These are phyloP conservation scores for Drosophila diplacantha DNA, from an alignment of 2,888 invertebrate species.

Conservation along the genomic window DNA sequence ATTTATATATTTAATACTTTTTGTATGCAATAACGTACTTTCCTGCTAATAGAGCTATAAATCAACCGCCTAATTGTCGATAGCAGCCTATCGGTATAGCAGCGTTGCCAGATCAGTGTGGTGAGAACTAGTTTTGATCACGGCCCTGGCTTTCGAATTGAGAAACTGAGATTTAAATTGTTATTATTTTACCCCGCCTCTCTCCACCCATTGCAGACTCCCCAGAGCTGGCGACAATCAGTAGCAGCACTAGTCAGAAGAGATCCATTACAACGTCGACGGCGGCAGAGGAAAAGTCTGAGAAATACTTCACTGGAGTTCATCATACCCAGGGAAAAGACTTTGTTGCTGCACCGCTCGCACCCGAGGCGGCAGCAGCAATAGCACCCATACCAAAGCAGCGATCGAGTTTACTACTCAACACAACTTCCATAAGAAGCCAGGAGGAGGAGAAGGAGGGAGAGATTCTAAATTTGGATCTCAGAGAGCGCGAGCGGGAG, in stretches of 20 bases:
- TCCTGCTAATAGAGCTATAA: background rate
- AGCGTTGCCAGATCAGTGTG: slow-evolving; percentile 5
- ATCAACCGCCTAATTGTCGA: background rate
- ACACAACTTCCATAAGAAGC: slow-evolving; percentile 39
- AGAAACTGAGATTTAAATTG: background rate
- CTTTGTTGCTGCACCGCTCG: slow-evolving; percentile 44
- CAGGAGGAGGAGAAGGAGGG: slow-evolving; percentile 42
- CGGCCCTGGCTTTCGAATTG: slow-evolving; percentile 8
- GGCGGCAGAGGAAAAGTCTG: slow-evolving; percentile 71
- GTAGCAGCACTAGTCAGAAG: slow-evolving; percentile 57
- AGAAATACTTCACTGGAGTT: slow-evolving; percentile 74
- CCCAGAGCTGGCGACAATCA: slow-evolving; percentile 25
- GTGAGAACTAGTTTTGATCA: slow-evolving; percentile 6
- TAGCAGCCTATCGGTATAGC: background rate
- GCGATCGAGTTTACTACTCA: slow-evolving; percentile 69
- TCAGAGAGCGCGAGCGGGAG: slow-evolving; percentile 46
- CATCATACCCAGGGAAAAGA: slow-evolving; percentile 63
- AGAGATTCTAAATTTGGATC: slow-evolving; percentile 63
- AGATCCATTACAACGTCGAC: slow-evolving; percentile 15
- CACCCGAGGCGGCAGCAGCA: slow-evolving; percentile 57
- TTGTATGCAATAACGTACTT: background rate
- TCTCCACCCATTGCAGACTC: slow-evolving; percentile 5
- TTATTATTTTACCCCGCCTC: background rate
- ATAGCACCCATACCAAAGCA: slow-evolving; percentile 71
- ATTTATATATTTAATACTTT: background rate